Evolutionary conservation across 2,113 vertebrate species (phyloP).

Genomic region (Euleptes europaea): DNA sequence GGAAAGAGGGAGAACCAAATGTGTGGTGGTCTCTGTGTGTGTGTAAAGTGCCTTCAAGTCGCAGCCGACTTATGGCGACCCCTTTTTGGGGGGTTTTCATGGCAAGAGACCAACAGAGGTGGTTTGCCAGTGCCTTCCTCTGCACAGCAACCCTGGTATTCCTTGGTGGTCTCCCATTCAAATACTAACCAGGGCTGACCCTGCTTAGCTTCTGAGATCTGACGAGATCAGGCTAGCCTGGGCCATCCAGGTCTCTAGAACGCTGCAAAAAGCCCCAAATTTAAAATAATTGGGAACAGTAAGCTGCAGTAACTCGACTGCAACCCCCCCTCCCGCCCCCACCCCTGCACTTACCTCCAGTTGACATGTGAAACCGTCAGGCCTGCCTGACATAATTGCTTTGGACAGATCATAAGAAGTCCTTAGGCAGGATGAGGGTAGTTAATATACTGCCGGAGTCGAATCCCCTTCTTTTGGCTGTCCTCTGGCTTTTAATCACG

Average conservation of each 20-base stretch:
- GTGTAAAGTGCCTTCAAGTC: too few species aligned
- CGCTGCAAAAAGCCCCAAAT: background rate
- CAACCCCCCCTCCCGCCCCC: background rate
- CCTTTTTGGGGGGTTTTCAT: too few species aligned
- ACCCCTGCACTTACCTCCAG: conserved; percentile 10
- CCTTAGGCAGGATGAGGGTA: conserved; percentile 57
- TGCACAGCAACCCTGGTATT: too few species aligned
- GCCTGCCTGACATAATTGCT: conserved; percentile 55
- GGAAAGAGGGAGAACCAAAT: too few species aligned
- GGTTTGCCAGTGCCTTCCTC: too few species aligned
- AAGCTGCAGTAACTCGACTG: conserved; percentile 27
- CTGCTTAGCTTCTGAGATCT: too few species aligned
- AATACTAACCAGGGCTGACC: too few species aligned
- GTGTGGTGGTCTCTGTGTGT: background rate
- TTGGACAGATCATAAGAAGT: conserved; percentile 60
- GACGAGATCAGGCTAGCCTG: too few species aligned
- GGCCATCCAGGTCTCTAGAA: too few species aligned
- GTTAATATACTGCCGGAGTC: conserved; percentile 62
- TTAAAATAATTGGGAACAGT: conserved; percentile 29
- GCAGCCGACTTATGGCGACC: too few species aligned
- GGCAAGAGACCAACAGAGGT: too few species aligned
- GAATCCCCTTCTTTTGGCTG: conserved; percentile 57
- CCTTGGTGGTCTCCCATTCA: too few species aligned
- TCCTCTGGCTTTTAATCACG: conserved; percentile 67
- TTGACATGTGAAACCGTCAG: conserved; percentile 34